A percentile compares a stretch with the other conserved stretches of the same genome.
phyloP scores from a whole-genome alignment of 2,113 vertebrate genomes.

The Procavia capensis region DNA sequence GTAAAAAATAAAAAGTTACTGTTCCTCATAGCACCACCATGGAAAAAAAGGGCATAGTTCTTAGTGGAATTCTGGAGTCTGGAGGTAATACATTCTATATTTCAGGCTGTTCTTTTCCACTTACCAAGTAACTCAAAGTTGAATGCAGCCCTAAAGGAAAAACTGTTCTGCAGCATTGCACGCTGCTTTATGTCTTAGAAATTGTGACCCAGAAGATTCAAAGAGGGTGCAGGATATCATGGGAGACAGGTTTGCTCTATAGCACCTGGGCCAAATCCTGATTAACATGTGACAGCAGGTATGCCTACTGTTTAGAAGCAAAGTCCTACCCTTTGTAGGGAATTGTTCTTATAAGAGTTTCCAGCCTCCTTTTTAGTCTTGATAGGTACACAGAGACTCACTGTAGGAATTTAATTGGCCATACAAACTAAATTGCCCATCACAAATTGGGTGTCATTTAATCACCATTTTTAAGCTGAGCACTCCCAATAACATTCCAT shows the following conservation, averaged over 20 bases:
- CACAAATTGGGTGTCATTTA: background rate
- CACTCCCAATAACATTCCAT: background rate
- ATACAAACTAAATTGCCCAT: background rate
- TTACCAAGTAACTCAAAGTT: background rate
- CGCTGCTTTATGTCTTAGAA: background rate
- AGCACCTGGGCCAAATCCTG: background rate
- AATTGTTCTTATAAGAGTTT: background rate
- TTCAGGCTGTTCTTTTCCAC: background rate
- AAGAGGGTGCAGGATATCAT: background rate
- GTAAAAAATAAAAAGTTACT: background rate
- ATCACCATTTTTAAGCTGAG: background rate
- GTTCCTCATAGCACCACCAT: background rate
- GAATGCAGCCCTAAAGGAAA: background rate
- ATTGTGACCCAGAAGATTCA: background rate
- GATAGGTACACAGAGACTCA: background rate
- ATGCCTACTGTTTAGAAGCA: background rate
- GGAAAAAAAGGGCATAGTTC: background rate
- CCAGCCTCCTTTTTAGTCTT: background rate
- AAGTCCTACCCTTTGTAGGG: background rate
- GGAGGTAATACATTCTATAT: background rate
- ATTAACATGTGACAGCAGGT: background rate
- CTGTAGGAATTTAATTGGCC: background rate
- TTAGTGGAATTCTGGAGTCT: background rate
- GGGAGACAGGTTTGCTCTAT: background rate
- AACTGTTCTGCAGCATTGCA: accelerated